Evolutionary conservation across 1,140 invertebrate genomes (phyloP).

Genomic region (Pseudomyrmex gracilis): DNA sequence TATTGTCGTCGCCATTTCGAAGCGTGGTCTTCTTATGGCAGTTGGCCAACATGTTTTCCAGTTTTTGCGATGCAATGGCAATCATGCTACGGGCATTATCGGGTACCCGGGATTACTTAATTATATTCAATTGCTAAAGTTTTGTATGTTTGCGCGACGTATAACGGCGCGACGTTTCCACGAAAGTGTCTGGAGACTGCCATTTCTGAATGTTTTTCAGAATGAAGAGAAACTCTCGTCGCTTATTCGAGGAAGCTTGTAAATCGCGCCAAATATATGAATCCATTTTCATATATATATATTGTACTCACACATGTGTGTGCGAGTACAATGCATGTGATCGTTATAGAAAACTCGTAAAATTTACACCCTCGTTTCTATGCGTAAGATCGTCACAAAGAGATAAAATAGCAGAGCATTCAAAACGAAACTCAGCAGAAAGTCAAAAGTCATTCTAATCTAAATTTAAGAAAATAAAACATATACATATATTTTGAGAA

Average conservation of each 20-base stretch:
- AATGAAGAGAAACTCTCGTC: neutral
- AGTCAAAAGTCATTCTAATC: slow-evolving; percentile 58
- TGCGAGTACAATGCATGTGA: slow-evolving; percentile 9
- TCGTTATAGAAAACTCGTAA: neutral
- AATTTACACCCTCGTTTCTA: too few species aligned
- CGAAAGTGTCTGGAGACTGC: slow-evolving; percentile 22
- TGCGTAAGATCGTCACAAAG: neutral
- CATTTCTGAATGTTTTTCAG: slow-evolving; percentile 63
- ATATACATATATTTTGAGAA: too few species aligned
- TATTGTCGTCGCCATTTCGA: slow-evolving; percentile 79
- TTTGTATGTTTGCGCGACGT: slow-evolving; percentile 62
- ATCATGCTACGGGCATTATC: slow-evolving; percentile 65
- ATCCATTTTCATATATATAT: slow-evolving; percentile 33
- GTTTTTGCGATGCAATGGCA: slow-evolving; percentile 68
- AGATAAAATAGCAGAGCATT: neutral
- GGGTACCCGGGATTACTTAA: slow-evolving; percentile 78
- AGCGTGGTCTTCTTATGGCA: slow-evolving; percentile 82
- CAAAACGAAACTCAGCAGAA: slow-evolving; percentile 3
- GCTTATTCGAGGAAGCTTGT: slow-evolving; percentile 20
- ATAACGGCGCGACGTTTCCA: slow-evolving; percentile 20
- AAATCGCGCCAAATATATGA: neutral
- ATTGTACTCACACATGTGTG: neutral
- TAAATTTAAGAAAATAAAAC: too few species aligned
- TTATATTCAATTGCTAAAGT: slow-evolving; percentile 85
- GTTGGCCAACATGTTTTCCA: slow-evolving; percentile 75